Evolutionary conservation across 2,888 invertebrate genomes (phyloP), one percentile per base, ranked within the genome.

Genomic region (Drosophila maculinotata): DNA sequence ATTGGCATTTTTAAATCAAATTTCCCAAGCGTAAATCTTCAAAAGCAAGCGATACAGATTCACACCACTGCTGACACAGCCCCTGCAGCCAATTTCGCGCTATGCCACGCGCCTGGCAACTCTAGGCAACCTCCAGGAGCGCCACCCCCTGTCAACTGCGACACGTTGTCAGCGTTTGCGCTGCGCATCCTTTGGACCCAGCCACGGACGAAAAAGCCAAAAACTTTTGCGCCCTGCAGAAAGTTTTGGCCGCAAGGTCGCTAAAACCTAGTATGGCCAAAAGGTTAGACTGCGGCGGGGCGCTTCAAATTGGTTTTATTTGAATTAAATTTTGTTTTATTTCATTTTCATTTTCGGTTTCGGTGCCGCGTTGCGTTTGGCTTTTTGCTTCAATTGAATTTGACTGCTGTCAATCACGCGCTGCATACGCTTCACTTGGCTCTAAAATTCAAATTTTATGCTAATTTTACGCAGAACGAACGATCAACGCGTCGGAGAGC

Each of bases 391-490:
- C 83, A 84, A 84, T 84, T 86, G 83, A 84, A 84, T 84, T 84
- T 80, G 83, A 86, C 80, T 84, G 86, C 83, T 84, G 83, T 85
- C 83, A 84, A 84, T 84, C 83, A 84, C 83, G 83, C 74, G 83
- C 68, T 83, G 80, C 86, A 84, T 84, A 85, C 83, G 83, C 86
- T 86, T 80, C 86, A 72, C 70, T 85, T 80, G 80, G 52, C 83
- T 83, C 80, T 83, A 76, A 84, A 84, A 84, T 85, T 84, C 83
- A 85, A 86, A 84, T 84, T 84, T 82, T 84, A 84, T 84, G 83
- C 83, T 84, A 84, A 84, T 84, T 84, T 84, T 82, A 70, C 80
- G 73, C 79, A 78, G 65, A 31, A 31, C 44, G 63, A 73, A 67
- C 76, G 83, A 83, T 82, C 80, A 76, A 63, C 65, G 49, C 48